These are phyloP conservation scores for Alethe diademata DNA, from an alignment of 2,113 vertebrate species.

Conservation along the genomic window DNA sequence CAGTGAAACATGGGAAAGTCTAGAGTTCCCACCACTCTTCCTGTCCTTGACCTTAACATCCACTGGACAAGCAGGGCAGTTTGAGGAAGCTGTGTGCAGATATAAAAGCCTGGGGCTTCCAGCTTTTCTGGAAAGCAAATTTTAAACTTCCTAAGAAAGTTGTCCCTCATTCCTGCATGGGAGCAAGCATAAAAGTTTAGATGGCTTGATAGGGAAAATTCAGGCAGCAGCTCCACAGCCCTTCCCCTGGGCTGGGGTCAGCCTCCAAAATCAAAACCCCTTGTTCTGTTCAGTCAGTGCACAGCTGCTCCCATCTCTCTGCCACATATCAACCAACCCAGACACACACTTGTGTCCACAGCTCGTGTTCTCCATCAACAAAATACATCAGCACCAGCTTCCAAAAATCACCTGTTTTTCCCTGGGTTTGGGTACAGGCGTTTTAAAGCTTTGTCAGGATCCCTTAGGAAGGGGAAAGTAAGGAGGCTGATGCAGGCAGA, in stretches of 20 bases:
- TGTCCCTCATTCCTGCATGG: not conserved
- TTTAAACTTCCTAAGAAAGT: not conserved
- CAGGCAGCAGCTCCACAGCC: not conserved
- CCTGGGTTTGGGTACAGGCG: accelerated
- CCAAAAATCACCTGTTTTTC: not conserved
- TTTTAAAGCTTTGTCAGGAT: not conserved
- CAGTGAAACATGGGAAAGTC: not conserved
- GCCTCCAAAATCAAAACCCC: not conserved
- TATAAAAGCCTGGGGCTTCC: not conserved
- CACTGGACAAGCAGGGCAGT: not conserved
- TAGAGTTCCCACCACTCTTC: not conserved
- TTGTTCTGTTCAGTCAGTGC: not conserved
- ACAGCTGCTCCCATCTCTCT: not conserved
- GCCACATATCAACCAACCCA: accelerated
- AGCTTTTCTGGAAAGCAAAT: not conserved
- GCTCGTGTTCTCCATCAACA: not conserved
- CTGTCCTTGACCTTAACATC: not conserved
- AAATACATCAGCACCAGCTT: not conserved
- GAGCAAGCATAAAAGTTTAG: not conserved
- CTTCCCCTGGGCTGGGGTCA: not conserved
- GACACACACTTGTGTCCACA: not conserved
- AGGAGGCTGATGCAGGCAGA: not conserved
- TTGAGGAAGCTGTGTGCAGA: accelerated
- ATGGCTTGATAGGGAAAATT: not conserved
- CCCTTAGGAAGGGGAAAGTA: not conserved